phyloP scores from a whole-genome alignment of 2,113 vertebrate species.

The Crotalus helleri region DNA sequence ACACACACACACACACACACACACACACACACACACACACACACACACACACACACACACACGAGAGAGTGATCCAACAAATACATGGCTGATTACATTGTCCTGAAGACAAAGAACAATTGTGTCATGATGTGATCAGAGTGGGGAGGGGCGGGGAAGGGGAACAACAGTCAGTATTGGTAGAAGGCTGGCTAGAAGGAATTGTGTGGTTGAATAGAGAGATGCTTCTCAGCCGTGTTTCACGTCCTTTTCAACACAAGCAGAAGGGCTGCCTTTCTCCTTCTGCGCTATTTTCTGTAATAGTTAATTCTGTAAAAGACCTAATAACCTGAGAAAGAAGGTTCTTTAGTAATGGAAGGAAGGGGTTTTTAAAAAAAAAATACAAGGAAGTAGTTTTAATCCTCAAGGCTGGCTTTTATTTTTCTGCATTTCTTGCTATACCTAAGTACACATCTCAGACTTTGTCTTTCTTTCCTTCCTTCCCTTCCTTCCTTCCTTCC shows the following conservation, averaged over 20 bases:
- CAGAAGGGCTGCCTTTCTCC: background rate
- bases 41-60: background rate
- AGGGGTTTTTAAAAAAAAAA: background rate
- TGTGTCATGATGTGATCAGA: background rate
- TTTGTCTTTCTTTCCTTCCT: too few relatives aligned
- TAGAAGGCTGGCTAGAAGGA: background rate
- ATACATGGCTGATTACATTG: too few relatives aligned
- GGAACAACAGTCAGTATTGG: background rate
- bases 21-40: background rate
- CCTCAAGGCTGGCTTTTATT: slow-evolving; percentile 19
- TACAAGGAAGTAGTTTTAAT: background rate
- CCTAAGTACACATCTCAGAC: background rate
- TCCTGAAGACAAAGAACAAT: background rate
- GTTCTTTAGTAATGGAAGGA: background rate
- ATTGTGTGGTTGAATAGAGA: background rate
- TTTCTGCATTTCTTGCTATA: background rate
- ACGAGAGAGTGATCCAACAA: background rate
- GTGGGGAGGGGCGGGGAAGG: background rate
- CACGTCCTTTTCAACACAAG: background rate
- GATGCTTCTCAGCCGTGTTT: background rate
- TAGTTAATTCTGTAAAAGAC: background rate
- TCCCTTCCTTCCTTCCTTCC: too few relatives aligned
- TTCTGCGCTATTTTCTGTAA: background rate
- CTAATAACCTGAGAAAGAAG: background rate
- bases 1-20: background rate